These are phyloP conservation scores for Drosophila macrospina DNA, from an alignment of 2,888 invertebrate genomes.

Conservation along the genomic window DNA sequence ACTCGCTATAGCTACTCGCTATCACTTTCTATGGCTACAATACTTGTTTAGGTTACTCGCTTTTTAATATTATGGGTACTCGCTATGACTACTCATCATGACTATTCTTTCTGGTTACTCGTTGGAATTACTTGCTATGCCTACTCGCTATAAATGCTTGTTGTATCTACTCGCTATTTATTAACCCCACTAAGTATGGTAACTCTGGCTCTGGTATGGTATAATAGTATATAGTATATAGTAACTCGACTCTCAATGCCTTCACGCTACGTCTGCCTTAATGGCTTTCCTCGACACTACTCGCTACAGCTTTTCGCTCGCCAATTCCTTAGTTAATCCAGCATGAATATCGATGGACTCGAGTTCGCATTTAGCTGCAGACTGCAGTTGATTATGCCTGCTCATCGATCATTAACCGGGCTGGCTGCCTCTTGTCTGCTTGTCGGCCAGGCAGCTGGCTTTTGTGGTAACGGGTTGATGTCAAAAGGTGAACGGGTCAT, in stretches of 20 bases:
- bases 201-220: too few species aligned
- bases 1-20: neutral
- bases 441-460: neutral
- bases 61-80: neutral
- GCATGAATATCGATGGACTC: conserved; percentile 16
- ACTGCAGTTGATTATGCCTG: conserved; percentile 21
- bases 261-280: neutral
- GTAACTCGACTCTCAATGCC: neutral
- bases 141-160: neutral
- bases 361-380: conserved; percentile 13
- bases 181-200: too few species aligned
- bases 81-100: neutral
- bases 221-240: too few species aligned
- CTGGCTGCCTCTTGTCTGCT: neutral
- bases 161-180: neutral
- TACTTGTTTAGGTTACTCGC: neutral
- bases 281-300: neutral
- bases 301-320: neutral
- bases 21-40: too few species aligned
- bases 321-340: conserved; percentile 20
- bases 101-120: neutral
- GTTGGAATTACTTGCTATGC: neutral
- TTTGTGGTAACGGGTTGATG: conserved; percentile 45
- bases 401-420: conserved; percentile 39
- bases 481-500: conserved; percentile 64